Evolutionary conservation across 1,140 invertebrate genomes (phyloP), one percentile per base, ranked within the genome.

Genomic region (Pogonognathellus flavescens): DNA sequence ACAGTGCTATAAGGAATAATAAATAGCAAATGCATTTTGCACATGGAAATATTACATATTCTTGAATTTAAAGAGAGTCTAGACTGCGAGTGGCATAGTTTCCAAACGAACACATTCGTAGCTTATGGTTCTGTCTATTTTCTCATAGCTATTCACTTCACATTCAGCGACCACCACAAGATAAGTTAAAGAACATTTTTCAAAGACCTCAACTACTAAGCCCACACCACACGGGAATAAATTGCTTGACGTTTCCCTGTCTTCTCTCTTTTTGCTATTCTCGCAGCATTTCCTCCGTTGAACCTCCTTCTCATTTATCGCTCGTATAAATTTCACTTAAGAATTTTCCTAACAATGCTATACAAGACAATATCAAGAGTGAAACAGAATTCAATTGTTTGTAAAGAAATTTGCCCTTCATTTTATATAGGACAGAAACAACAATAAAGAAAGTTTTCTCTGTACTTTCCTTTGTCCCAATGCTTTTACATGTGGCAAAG

Each of bases 251-350:
- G 41, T 76, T 41, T 76, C n/a, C 25, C 31, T 76, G 25, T 76
- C 25, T 76, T 18, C 70, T 76, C 70, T 76, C 70, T 76, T 31
- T 76, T 76, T 76, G 41, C 25, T 76, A 76, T 76, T 76, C 70
- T 16, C 6, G 49, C 22, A 49, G 70, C 70, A 76, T 76, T 76
- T 31, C 2, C 31, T 41, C 31, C 22, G 49, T 13, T 49, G 70
- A 76, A n/a, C 70, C 70, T 76, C 25, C 49, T 49, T 25, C 70
- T 76, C 70, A 76, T 76, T 76, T 76, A 76, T 76, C 70, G 70
- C 70, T 76, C 70, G 31, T 57, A 57, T 76, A 76, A 76, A 76
- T 76, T 76, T 31, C 70, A 49, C 41, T 41, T 14, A n/a, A 49
- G 22, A 76, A 76, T 76, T 76, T 76, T 49, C 49, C 70, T 76